Evolutionary conservation across 2,888 invertebrate species (phyloP).

Genomic region (Dicroscelio sp.): DNA sequence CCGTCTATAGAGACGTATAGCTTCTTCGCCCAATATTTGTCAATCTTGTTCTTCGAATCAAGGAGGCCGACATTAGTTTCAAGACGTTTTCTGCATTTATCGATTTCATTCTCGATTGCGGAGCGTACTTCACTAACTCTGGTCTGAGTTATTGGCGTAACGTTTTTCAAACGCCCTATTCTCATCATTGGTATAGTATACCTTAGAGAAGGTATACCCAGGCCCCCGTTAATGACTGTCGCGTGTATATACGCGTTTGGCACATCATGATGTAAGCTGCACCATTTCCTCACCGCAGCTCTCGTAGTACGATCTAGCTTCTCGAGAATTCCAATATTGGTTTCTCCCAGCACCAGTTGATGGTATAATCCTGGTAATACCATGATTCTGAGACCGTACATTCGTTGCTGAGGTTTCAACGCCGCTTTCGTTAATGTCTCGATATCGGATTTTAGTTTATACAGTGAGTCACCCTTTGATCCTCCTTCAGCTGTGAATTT

Average conservation of each 20-base stretch:
- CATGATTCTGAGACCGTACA: conserved; percentile 60
- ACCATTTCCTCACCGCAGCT: conserved; percentile 83
- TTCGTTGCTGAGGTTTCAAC: conserved; percentile 74
- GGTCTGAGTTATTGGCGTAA: no score
- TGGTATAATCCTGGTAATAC: conserved; percentile 89
- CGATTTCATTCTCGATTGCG: not conserved
- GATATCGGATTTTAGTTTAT: no score
- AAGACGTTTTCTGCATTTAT: no score
- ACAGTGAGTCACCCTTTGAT: no score
- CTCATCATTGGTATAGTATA: not conserved
- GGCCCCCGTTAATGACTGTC: conserved; percentile 67
- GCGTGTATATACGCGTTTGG: conserved; percentile 88
- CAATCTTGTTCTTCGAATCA: not conserved
- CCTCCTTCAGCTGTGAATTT: no score
- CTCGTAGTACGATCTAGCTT: conserved; percentile 84
- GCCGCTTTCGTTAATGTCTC: conserved; percentile 62
- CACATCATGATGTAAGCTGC: conserved; percentile 88
- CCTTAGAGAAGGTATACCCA: conserved; percentile 81
- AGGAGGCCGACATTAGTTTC: no score
- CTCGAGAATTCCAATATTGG: conserved; percentile 80
- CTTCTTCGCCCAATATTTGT: conserved; percentile 6
- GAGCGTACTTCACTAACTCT: not conserved
- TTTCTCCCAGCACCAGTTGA: conserved; percentile 87
- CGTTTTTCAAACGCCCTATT: not conserved
- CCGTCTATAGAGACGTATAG: conserved; percentile 49